Evolutionary conservation across 2,113 vertebrate genomes (phyloP).

Genomic region (Carlito syrichta): DNA sequence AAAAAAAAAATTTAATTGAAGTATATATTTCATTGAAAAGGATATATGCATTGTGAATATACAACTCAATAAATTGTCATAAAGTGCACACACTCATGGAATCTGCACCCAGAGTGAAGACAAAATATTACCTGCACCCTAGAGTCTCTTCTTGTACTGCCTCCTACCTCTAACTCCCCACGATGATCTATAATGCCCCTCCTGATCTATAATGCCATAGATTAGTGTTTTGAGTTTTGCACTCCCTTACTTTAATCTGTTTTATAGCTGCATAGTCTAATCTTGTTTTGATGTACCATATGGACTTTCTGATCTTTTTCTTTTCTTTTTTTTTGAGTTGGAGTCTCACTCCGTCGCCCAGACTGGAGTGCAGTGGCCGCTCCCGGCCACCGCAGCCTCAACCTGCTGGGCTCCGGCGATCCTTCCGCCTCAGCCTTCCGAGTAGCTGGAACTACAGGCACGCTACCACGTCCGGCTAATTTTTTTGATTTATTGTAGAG

Average conservation of each 20-base stretch:
- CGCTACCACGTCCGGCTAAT: too few relatives aligned
- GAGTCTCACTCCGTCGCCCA: too few relatives aligned
- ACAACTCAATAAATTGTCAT: neutral
- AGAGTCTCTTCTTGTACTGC: neutral
- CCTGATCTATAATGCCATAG: neutral
- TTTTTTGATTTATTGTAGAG: too few relatives aligned
- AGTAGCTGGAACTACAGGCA: too few relatives aligned
- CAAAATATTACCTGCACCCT: neutral
- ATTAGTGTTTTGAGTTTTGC: too few relatives aligned
- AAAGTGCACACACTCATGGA: neutral
- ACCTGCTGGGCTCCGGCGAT: too few relatives aligned
- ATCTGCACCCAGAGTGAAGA: neutral
- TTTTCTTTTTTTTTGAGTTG: too few relatives aligned
- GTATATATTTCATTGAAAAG: neutral
- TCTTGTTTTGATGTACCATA: neutral
- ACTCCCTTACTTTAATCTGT: neutral
- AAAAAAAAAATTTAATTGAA: neutral
- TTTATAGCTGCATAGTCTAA: neutral
- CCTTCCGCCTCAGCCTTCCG: too few relatives aligned
- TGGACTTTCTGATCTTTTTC: too few relatives aligned
- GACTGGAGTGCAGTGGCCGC: too few relatives aligned
- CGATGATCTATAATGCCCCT: neutral
- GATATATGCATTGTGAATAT: neutral
- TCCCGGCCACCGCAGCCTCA: too few relatives aligned
- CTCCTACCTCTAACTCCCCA: neutral